phyloP scores from a whole-genome alignment of 1,140 invertebrate genomes.

The Dryas iulia region DNA sequence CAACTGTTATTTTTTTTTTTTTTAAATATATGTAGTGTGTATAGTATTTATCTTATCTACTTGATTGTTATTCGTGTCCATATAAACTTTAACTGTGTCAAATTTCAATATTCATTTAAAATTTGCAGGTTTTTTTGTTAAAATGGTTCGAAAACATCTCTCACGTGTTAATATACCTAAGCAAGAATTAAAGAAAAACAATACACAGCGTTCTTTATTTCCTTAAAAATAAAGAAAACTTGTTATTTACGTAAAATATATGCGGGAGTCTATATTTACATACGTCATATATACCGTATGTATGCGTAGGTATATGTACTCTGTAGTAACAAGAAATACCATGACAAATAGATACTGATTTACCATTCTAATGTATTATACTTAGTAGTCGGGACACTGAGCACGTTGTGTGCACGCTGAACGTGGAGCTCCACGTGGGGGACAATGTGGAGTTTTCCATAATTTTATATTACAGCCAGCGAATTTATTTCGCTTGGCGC shows the following conservation, averaged over 20 bases:
- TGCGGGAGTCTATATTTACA: neutral
- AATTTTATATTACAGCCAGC: neutral
- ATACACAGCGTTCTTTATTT: no score
- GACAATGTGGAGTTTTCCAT: neutral
- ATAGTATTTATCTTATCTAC: no score
- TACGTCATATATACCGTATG: neutral
- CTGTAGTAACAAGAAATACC: neutral
- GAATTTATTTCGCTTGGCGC: neutral
- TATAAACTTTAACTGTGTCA: no score
- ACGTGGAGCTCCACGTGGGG: neutral
- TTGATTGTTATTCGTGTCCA: no score
- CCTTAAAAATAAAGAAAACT: no score
- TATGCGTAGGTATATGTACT: neutral
- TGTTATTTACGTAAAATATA: neutral
- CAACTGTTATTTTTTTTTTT: no score
- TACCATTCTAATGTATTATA: neutral
- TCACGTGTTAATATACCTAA: no score
- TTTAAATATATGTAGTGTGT: no score
- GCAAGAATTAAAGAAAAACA: no score
- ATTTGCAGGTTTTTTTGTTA: no score
- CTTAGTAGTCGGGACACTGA: neutral
- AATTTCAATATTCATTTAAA: no score
- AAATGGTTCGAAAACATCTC: no score
- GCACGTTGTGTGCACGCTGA: neutral
- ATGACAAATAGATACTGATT: neutral